phyloP scores from a whole-genome alignment of 2,113 vertebrate genomes.

The Planiliza haematocheilus region DNA sequence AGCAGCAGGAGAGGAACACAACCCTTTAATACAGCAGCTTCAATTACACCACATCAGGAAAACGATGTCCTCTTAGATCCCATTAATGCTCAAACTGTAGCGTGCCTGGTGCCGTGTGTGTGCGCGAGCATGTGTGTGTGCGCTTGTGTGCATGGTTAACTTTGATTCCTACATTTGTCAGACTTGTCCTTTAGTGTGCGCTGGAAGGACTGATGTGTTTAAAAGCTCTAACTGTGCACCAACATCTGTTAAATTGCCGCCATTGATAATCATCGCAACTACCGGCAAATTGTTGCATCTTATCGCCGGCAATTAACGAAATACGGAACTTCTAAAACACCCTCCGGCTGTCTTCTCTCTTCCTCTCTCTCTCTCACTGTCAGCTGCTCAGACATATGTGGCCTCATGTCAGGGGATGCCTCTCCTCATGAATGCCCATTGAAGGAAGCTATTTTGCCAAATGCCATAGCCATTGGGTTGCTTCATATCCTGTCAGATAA shows the following conservation, averaged over 20 bases:
- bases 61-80: slow-evolving; percentile 76
- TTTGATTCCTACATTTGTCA: slow-evolving; percentile 22
- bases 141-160: no score
- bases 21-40: slow-evolving; percentile 83
- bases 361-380: slow-evolving; percentile 47
- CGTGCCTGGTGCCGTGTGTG: slow-evolving; percentile 6
- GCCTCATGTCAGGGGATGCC: slow-evolving; percentile 72
- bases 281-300: slow-evolving; percentile 79
- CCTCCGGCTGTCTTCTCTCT: slow-evolving; percentile 70
- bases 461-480: slow-evolving; percentile 82
- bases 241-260: slow-evolving; percentile 81
- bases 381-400: slow-evolving; percentile 68
- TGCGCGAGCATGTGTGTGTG: background rate
- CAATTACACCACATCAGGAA: slow-evolving; percentile 83
- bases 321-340: slow-evolving; percentile 81
- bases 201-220: slow-evolving; percentile 59
- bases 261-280: slow-evolving; percentile 82
- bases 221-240: slow-evolving; percentile 55
- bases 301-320: slow-evolving; percentile 82
- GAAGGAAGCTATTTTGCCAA: slow-evolving; percentile 86
- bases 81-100: slow-evolving; percentile 67
- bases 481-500: slow-evolving; percentile 88
- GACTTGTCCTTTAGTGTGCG: slow-evolving; percentile 42
- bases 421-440: slow-evolving; percentile 78
- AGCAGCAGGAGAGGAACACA: slow-evolving; percentile 77